A percentile compares a stretch with the other conserved stretches of the same genome.
These are phyloP conservation scores for Chlorops oryzae DNA, from an alignment of 1,140 invertebrate genomes.

Conservation along the genomic window DNA sequence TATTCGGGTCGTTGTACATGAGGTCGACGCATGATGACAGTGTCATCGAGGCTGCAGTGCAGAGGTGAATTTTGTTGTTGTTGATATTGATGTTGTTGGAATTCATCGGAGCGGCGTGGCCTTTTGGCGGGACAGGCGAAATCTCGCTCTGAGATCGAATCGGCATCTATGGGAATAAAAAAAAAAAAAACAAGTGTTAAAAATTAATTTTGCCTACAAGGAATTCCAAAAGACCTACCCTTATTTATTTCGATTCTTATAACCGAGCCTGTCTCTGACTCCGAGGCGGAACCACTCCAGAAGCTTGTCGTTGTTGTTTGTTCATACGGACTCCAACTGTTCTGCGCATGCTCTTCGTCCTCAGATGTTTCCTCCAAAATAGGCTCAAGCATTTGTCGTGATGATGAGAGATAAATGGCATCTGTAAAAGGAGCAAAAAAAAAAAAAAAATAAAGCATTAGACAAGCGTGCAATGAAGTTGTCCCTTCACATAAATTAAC, in stretches of 20 bases:
- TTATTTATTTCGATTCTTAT: conserved; percentile 48
- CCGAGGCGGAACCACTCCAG: conserved; percentile 18
- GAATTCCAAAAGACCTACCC: conserved; percentile 31
- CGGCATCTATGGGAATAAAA: conserved; percentile 46
- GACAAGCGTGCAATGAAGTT: no score
- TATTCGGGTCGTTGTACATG: conserved; percentile 13
- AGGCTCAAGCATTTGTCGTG: conserved; percentile 54
- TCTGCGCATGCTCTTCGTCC: conserved; percentile 55
- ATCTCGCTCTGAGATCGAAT: conserved; percentile 67
- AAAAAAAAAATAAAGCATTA: no score
- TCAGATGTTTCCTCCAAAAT: conserved; percentile 68
- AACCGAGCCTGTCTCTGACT: conserved; percentile 58
- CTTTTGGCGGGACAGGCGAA: conserved; percentile 72
- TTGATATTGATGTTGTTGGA: neutral
- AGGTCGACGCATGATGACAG: conserved; percentile 29
- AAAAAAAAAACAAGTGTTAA: neutral
- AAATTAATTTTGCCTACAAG: neutral
- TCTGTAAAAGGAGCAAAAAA: conserved; percentile 25
- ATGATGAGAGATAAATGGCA: conserved; percentile 39
- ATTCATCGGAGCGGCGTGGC: conserved; percentile 55
- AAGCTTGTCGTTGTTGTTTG: conserved; percentile 20
- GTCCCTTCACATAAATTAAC: no score
- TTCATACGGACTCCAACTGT: conserved; percentile 30
- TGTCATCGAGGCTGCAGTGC: conserved; percentile 25
- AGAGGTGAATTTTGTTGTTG: neutral